Conservation (phyloP, 2,888 invertebrate species). For the Colostygia pectinataria region DNA sequence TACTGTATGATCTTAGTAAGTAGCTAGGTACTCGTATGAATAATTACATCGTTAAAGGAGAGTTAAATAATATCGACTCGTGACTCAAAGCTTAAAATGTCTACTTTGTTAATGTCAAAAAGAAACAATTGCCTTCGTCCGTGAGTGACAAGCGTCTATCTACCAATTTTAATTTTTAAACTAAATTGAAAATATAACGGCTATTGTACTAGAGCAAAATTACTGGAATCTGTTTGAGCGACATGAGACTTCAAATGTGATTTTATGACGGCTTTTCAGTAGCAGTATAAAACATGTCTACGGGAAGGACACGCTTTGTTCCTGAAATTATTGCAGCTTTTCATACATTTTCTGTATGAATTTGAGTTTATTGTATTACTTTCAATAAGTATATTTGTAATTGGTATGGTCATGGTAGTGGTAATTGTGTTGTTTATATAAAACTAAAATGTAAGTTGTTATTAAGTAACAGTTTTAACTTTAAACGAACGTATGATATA, state of each 20-base stretch:
- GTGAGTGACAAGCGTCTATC: constrained; percentile 63
- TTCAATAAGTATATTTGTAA: background rate
- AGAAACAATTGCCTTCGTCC: constrained; percentile 44
- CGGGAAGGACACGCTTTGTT: constrained; percentile 29
- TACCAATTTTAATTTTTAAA: constrained; percentile 49
- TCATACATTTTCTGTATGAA: background rate
- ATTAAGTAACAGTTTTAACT: too few relatives aligned
- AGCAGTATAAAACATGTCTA: constrained; percentile 19
- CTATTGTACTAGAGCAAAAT: constrained; percentile 48
- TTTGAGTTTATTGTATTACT: background rate
- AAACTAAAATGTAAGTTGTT: too few relatives aligned
- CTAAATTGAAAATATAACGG: constrained; percentile 44
- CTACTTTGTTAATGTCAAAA: constrained; percentile 38
- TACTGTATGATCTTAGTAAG: too few relatives aligned
- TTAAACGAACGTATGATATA: too few relatives aligned
- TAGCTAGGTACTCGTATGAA: too few relatives aligned
- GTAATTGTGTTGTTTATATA: too few relatives aligned
- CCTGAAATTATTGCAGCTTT: constrained; percentile 12
- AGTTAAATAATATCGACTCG: constrained; percentile 1
- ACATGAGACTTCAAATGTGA: constrained; percentile 32
- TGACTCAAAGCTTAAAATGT: constrained; percentile 16
- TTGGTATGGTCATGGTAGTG: too few relatives aligned
- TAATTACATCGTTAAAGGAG: too few relatives aligned
- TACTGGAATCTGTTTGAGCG: constrained; percentile 37
- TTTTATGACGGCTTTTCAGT: constrained; percentile 28